Base-by-base conservation (phyloP, 30 jellyfish, hydroid and myxozoan genomes). In the Hydractinia symbiolongicarpus region DNA sequence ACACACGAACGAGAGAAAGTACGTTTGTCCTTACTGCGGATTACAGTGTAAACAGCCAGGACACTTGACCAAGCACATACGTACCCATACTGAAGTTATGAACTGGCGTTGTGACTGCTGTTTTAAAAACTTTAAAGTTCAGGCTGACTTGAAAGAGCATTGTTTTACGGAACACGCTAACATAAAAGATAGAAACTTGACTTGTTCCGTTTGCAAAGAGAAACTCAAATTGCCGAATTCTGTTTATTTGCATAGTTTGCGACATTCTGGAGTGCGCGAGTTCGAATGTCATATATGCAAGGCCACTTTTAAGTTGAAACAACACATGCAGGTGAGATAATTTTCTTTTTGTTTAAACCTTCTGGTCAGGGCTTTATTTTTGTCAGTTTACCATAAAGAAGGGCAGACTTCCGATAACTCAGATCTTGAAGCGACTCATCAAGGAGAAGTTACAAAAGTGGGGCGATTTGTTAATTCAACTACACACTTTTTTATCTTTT, bases 41-140 rank as follows among this genome's bases (percentile, higher is more conserved):
- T 68, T 79, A 10, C 87, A 79, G 53, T 79, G 87, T 21, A 79
- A 79, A 50, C 87, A 79, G 8, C 87, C 87, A 30, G 87, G 87
- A 7, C 87, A 79, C 50, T 67, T 79, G 73, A 79, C 87, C 52
- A 79, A 79, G 53, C 87, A 79, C 54, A 61, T 79, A 15, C 87
- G 87, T 6, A 79, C 87, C 14, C 87, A 79, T 44, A 79, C 87
- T 15, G 87, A 79, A 67, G 87, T 79, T 53, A 79, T 79, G 87
- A 79, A 79, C 53, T 79, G 87, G 87, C 55, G 87, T 16, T 79
- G 87, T 53, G 87, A 79, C 67, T 79, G 87, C 66, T 79, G 87
- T 66, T 79, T 79, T 57, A 79, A 79, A 66, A 79, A 79, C 57
- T 79, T 79, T 55, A 19, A 55, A 21, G 87, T 79, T 4, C 87